A percentile compares a stretch with the other conserved stretches of the same genome.
Conservation (phyloP, 30 jellyfish, hydroid and myxozoan genomes). For the Hydractinia symbiolongicarpus region DNA sequence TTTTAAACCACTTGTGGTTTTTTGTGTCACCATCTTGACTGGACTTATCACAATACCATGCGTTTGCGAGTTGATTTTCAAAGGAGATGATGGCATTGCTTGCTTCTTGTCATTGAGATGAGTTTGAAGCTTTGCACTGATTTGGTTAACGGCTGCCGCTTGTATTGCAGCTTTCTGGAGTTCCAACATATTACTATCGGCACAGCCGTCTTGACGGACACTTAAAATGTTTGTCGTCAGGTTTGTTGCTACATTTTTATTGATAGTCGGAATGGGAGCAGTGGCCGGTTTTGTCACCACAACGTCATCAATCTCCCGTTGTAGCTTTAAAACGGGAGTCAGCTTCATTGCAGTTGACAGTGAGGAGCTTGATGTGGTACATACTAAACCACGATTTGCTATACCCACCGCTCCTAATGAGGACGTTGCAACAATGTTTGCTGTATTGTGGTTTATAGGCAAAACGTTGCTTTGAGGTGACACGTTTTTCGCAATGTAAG, state of each 20-base stretch:
- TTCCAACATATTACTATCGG: background rate
- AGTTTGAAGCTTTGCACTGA: conserved; percentile 24
- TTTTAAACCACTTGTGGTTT: background rate
- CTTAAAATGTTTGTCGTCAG: no score
- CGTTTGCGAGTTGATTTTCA: background rate
- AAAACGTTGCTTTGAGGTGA: background rate
- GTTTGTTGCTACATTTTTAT: no score
- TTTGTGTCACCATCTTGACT: background rate
- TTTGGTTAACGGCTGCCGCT: conserved; percentile 27
- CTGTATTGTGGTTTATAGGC: background rate
- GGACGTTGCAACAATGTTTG: no score
- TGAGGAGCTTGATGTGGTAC: background rate
- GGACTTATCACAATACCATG: background rate
- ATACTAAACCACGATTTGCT: no score
- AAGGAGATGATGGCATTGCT: background rate
- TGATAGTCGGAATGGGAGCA: no score
- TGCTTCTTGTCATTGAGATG: conserved; percentile 3
- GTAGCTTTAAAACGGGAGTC: no score
- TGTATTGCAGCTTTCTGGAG: conserved; percentile 31
- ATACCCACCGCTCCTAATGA: no score
- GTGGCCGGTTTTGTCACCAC: no score
- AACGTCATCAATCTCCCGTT: no score
- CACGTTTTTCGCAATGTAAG: conserved; percentile 15
- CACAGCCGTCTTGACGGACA: background rate
- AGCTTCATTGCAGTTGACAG: background rate